phyloP scores from a whole-genome alignment of 2,888 invertebrate genomes.

The Hyposoter didymator region DNA sequence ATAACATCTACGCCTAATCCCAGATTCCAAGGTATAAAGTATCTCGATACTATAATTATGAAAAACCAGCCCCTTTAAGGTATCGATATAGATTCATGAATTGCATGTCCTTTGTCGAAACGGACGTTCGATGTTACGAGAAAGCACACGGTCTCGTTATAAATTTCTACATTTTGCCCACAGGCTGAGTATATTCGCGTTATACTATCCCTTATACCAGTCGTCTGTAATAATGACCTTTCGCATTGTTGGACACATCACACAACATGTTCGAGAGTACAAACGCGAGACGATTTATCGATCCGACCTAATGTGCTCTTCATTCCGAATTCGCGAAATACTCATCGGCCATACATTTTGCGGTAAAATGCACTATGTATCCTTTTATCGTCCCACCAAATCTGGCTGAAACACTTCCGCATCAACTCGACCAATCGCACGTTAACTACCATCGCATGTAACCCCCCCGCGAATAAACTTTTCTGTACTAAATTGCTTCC shows the following conservation, averaged over 20 bases:
- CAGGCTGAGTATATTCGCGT: constrained; percentile 24
- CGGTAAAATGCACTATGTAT: constrained; percentile 52
- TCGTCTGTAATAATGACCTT: neutral
- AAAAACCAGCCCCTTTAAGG: constrained; percentile 1
- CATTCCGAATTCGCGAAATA: constrained; percentile 47
- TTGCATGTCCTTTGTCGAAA: neutral
- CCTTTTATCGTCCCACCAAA: constrained; percentile 38
- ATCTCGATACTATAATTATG: constrained; percentile 6
- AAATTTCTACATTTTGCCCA: neutral
- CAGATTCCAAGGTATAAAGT: neutral
- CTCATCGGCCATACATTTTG: constrained; percentile 47
- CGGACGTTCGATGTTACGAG: neutral
- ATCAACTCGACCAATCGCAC: constrained; percentile 17
- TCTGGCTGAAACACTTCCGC: constrained; percentile 50
- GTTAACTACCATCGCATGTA: constrained; percentile 15
- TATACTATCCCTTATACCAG: constrained; percentile 16
- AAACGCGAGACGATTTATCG: constrained; percentile 29
- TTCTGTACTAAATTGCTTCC: constrained; percentile 21
- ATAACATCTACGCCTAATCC: neutral
- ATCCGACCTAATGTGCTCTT: constrained; percentile 7
- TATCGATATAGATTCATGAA: constrained; percentile 27
- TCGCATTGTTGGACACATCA: neutral
- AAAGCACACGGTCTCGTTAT: neutral
- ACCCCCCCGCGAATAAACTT: constrained; percentile 33
- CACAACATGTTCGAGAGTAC: neutral